Conservation (phyloP, 2,797 vertebrate species). For the Brotula barbata region DNA sequence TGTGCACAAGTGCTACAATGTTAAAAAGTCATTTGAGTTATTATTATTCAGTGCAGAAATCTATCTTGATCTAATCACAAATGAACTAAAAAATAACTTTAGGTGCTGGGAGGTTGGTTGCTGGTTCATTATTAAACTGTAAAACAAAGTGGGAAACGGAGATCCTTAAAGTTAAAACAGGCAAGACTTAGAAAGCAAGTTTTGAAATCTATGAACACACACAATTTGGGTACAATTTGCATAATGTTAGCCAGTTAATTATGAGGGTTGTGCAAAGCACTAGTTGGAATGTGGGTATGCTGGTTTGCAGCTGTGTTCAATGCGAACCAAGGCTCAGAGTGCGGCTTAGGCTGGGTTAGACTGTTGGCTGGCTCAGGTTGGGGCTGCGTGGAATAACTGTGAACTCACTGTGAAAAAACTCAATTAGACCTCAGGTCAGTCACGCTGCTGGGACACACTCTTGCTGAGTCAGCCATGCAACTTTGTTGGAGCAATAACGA, state of each 20-base stretch:
- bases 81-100: slow-evolving; percentile 20
- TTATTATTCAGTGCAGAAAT: slow-evolving; percentile 31
- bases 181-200: too few relatives aligned
- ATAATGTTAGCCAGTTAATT: too few relatives aligned
- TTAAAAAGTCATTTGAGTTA: slow-evolving; percentile 11
- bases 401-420: slow-evolving; percentile 38
- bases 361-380: not conserved
- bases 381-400: too few relatives aligned
- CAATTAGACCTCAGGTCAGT: slow-evolving; percentile 52
- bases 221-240: too few relatives aligned
- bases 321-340: slow-evolving; percentile 6
- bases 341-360: not conserved
- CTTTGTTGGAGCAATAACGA: slow-evolving; percentile 41
- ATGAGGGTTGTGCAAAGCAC: too few relatives aligned
- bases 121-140: slow-evolving; percentile 8
- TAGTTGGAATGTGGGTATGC: not conserved
- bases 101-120: slow-evolving; percentile 28
- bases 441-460: slow-evolving; percentile 42
- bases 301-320: not conserved
- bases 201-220: slow-evolving; percentile 5
- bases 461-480: slow-evolving; percentile 58
- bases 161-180: not conserved
- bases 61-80: slow-evolving; percentile 29
- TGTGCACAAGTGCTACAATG: not conserved
- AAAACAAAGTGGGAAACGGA: slow-evolving; percentile 2